These are phyloP conservation scores for Papilio dardanus DNA, from an alignment of 1,140 invertebrate species.

Conservation along the genomic window DNA sequence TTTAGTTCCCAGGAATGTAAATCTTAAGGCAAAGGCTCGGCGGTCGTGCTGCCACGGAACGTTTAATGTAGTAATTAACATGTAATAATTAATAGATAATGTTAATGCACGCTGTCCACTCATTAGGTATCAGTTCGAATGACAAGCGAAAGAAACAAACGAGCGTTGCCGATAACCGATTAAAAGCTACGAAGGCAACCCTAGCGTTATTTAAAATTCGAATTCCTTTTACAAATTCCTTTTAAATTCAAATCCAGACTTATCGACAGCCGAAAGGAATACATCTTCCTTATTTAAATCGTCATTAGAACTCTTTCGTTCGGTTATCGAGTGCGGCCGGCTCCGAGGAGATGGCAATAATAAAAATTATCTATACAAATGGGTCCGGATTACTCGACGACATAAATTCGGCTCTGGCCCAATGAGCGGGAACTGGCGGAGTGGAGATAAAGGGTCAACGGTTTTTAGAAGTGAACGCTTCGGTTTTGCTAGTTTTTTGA, in stretches of 20 bases:
- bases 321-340: constrained; percentile 73
- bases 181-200: constrained; percentile 46
- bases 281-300: constrained; percentile 82
- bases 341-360: constrained; percentile 79
- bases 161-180: constrained; percentile 30
- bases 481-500: constrained; percentile 64
- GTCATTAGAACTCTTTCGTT: constrained; percentile 81
- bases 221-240: constrained; percentile 72
- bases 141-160: constrained; percentile 22
- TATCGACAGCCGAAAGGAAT: constrained; percentile 76
- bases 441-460: constrained; percentile 77
- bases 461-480: constrained; percentile 66
- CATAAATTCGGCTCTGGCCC: constrained; percentile 81
- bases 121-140: constrained; percentile 4
- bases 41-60: background rate
- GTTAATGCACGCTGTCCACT: constrained; percentile 9
- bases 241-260: constrained; percentile 63
- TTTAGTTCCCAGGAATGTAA: background rate
- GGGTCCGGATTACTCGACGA: constrained; percentile 77
- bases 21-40: background rate
- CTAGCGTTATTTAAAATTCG: constrained; percentile 59
- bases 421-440: constrained; percentile 67
- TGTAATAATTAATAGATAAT: constrained; percentile 28
- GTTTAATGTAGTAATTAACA: constrained; percentile 1
- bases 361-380: constrained; percentile 83